phyloP scores from a whole-genome alignment of 2,113 vertebrate genomes.

The Otocyon megalotis region DNA sequence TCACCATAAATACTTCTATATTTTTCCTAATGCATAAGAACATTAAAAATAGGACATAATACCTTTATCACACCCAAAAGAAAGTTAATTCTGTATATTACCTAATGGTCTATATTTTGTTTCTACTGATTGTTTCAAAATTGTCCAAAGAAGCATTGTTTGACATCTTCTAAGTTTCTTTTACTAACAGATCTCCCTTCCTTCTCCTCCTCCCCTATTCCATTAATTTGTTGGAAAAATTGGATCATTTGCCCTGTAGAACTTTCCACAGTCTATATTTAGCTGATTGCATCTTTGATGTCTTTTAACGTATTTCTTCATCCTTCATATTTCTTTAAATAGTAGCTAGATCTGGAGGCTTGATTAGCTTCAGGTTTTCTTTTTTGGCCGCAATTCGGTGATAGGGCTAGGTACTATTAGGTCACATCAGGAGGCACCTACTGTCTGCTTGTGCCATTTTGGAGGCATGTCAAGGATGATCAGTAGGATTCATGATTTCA shows the following conservation, averaged over 20 bases:
- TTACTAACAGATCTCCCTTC: background rate
- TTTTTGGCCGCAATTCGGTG: background rate
- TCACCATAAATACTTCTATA: conserved; percentile 29
- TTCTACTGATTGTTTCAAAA: conserved; percentile 39
- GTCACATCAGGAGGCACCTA: background rate
- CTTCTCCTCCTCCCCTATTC: background rate
- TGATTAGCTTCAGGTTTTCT: conserved; percentile 31
- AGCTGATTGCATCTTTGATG: conserved; percentile 42
- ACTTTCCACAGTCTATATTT: conserved; percentile 65
- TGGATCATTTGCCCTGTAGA: conserved; percentile 55
- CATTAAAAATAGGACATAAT: conserved; percentile 41
- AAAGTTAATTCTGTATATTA: conserved; percentile 31
- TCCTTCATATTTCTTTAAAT: conserved; percentile 58
- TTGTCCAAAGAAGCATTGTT: conserved; percentile 18
- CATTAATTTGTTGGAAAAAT: conserved; percentile 59
- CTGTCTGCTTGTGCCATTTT: background rate
- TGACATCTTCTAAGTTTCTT: background rate
- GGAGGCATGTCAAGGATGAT: background rate
- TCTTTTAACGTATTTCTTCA: conserved; percentile 37
- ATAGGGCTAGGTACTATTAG: background rate
- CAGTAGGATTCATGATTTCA: background rate
- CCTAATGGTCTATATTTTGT: conserved; percentile 4
- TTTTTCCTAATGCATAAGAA: conserved; percentile 32
- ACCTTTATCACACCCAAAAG: background rate
- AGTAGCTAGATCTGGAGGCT: conserved; percentile 40